phyloP scores from a whole-genome alignment of 2,888 invertebrate species.

The Noctua janthe region DNA sequence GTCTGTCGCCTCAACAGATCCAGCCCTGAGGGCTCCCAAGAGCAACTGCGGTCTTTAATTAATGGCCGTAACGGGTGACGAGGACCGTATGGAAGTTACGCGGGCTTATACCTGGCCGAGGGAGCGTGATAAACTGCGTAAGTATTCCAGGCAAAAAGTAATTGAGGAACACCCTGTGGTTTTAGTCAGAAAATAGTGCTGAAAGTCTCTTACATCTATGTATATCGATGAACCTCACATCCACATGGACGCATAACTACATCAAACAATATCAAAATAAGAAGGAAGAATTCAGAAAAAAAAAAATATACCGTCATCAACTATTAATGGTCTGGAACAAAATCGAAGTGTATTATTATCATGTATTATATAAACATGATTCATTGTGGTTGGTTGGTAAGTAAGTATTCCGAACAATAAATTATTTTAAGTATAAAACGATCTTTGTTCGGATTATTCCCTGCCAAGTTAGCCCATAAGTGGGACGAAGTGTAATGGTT shows the following conservation, averaged over 20 bases:
- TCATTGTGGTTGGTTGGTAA: conserved; percentile 14
- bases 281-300: background rate
- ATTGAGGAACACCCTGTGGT: background rate
- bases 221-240: background rate
- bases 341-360: conserved; percentile 23
- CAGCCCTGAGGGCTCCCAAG: background rate
- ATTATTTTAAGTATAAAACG: conserved; percentile 2
- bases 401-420: conserved; percentile 13
- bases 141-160: background rate
- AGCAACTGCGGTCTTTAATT: background rate
- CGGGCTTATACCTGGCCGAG: background rate
- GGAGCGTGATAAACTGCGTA: background rate
- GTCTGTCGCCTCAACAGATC: background rate
- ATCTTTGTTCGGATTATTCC: conserved; percentile 1
- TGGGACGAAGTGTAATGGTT: background rate
- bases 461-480: background rate
- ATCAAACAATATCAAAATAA: background rate
- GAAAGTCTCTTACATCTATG: background rate
- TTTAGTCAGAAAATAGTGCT: background rate
- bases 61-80: background rate
- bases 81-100: background rate
- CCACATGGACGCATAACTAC: background rate
- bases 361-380: background rate
- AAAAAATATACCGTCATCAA: background rate
- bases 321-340: conserved; percentile 17